Base-by-base conservation (phyloP, 2,113 vertebrate species). In the Bufo gargarizans region DNA sequence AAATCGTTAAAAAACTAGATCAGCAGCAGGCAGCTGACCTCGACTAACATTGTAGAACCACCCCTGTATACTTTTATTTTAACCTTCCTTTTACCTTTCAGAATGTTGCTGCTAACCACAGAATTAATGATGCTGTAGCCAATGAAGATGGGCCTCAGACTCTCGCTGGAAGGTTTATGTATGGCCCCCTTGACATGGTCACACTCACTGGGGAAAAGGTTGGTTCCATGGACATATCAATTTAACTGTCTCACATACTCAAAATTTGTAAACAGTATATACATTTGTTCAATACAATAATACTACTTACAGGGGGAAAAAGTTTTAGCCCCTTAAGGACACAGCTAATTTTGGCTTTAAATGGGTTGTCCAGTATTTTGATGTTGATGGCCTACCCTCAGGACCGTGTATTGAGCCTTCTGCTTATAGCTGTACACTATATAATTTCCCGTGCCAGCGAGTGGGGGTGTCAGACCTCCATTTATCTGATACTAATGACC, bases 121-220 rank as follows among this genome's bases (percentile, higher is more conserved):
- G 98, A 12, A 96, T 99, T 89, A 99, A 96, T 0, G 98, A 99
- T 10, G 95, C 93, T 0, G 95, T 99, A 0, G 98, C 96, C 89
- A 96, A 96, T 0, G 98, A 99, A 91, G 98, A 98, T 1, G 97
- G 97, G 0, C 93, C 92, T 0, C 98, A 99, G 94, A 91, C 94
- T 77, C 94, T 99, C 82, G 96, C 86, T 0, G 98, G 97, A 53
- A 96, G 98, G 50, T 99, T 99, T 92, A 98, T 99, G 97, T 99
- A 99, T 0, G 98, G 98, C 3, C 98, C 98, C 0, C 92, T 99
- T 87, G 98, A 99, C 92, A 99, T 99, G 98, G 98, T 99, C 90
- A 99, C 98, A 0, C 96, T 99, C 49, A 98, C 98, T 0, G 98
- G 98, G 88, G 98, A 99, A 92, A 99, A 99, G 97, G 98, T 99